A percentile compares a stretch with the other conserved stretches of the same genome.
phyloP scores from a whole-genome alignment of 2,113 vertebrate genomes.

The Microcebus lehilahytsara region DNA sequence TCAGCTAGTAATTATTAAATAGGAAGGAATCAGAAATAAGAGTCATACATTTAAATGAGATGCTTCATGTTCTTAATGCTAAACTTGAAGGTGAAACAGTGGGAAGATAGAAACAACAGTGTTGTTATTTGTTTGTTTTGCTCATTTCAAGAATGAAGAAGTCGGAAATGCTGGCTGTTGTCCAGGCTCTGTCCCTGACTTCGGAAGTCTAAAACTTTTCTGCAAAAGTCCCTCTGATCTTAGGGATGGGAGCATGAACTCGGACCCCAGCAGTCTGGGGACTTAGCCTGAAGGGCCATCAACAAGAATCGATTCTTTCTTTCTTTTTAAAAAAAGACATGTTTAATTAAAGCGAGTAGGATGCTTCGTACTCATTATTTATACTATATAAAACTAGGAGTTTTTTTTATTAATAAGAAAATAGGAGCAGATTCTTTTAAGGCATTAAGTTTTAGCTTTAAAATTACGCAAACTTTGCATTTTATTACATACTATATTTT shows the following conservation, averaged over 20 bases:
- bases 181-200: not conserved
- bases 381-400: not conserved
- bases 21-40: constrained; percentile 30
- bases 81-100: not conserved
- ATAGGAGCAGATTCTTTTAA: not conserved
- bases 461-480: not conserved
- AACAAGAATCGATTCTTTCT: not conserved
- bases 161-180: too few relatives aligned
- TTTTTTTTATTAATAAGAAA: not conserved
- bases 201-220: not conserved
- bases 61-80: constrained; percentile 15
- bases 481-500: constrained; percentile 13
- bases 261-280: not conserved
- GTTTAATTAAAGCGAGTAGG: not conserved
- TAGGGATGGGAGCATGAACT: not conserved
- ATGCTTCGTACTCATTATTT: not conserved
- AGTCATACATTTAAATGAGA: not conserved
- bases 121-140: not conserved
- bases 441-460: not conserved
- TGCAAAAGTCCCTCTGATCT: not conserved
- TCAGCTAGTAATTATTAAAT: constrained; percentile 5
- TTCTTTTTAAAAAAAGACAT: not conserved
- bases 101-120: not conserved
- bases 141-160: not conserved
- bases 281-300: not conserved